Percentiles rank a stretch among this genome's conserved stretches.
These are phyloP conservation scores for Heliconius sara DNA, from an alignment of 2,888 invertebrate genomes.

Conservation along the genomic window DNA sequence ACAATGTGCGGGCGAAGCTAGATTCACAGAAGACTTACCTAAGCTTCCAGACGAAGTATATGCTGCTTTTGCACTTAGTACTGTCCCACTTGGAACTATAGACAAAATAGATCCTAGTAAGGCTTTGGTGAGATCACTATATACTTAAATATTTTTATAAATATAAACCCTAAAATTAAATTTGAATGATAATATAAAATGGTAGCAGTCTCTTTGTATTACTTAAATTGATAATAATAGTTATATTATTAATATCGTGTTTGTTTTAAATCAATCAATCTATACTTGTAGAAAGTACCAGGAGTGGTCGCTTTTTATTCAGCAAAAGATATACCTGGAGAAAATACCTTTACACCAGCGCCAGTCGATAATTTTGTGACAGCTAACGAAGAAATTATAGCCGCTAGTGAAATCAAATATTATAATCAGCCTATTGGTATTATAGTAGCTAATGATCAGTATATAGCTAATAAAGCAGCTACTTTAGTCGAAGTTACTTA, in stretches of 20 bases:
- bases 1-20: constrained; percentile 87
- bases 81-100: constrained; percentile 81
- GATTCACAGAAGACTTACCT: constrained; percentile 86
- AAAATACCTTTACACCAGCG: constrained; percentile 83
- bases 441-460: constrained; percentile 83
- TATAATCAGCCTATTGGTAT: constrained; percentile 64
- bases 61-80: constrained; percentile 85
- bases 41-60: constrained; percentile 84
- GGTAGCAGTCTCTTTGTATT: not conserved
- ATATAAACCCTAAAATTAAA: too few species aligned
- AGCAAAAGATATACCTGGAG: constrained; percentile 87
- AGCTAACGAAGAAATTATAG: constrained; percentile 72
- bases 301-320: constrained; percentile 86
- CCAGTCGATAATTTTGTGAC: constrained; percentile 42
- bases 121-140: constrained; percentile 83
- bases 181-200: not conserved
- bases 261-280: not conserved
- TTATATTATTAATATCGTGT: not conserved
- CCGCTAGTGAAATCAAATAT: constrained; percentile 58
- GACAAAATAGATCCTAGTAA: constrained; percentile 81
- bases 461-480: constrained; percentile 82
- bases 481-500: constrained; percentile 83
- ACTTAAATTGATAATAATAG: not conserved
- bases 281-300: constrained; percentile 76
- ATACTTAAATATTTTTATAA: not conserved